phyloP scores from a whole-genome alignment of 2,888 invertebrate genomes.

The Nipponacmea schrenckii region DNA sequence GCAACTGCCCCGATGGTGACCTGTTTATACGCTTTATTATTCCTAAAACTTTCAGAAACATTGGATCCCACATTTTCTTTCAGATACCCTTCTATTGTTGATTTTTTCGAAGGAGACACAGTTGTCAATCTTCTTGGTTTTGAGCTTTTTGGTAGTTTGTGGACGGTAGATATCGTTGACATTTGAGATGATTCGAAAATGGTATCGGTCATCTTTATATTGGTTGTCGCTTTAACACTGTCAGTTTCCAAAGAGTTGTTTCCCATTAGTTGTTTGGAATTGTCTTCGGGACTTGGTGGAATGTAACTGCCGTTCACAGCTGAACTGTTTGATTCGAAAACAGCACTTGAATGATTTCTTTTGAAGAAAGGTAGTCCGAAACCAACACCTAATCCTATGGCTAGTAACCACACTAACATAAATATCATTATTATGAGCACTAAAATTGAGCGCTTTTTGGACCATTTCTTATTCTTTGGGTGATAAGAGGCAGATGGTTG shows the following conservation, averaged over 20 bases:
- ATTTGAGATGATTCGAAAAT: background rate
- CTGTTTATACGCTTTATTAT: background rate
- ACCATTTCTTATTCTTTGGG: background rate
- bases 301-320: background rate
- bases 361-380: background rate
- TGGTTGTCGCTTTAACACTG: background rate
- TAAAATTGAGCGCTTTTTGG: slow-evolving; percentile 4
- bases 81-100: background rate
- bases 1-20: slow-evolving; percentile 41
- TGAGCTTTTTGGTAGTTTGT: background rate
- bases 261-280: background rate
- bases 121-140: background rate
- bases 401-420: background rate
- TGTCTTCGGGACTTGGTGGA: background rate
- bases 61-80: background rate
- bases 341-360: background rate
- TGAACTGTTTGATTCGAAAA: background rate
- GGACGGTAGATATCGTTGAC: background rate
- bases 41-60: background rate
- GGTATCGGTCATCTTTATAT: background rate
- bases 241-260: background rate
- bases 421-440: background rate
- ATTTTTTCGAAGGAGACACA: background rate
- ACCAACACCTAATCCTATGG: background rate
- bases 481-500: no score